A percentile compares a stretch with the other conserved stretches of the same genome.
Evolutionary conservation across 2,888 invertebrate species (phyloP).

Genomic region (Poecilus cupreus): DNA sequence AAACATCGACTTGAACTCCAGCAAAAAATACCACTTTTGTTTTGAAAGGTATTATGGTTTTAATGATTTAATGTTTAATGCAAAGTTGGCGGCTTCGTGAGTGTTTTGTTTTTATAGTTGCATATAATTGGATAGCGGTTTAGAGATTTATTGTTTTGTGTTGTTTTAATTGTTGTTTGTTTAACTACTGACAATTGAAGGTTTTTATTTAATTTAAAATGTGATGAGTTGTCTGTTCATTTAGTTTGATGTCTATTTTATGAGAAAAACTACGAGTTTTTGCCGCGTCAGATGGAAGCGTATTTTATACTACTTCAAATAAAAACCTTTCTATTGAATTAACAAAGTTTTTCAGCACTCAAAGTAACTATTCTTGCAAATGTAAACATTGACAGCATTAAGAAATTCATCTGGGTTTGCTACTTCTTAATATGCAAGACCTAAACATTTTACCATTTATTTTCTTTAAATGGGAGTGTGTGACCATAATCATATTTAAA

Average conservation of each 20-base stretch:
- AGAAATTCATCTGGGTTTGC: too few relatives aligned
- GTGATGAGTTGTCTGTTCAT: not conserved
- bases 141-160: slow-evolving; percentile 12
- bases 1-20: slow-evolving; percentile 3
- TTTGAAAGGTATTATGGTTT: slow-evolving; percentile 35
- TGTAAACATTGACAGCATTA: too few relatives aligned
- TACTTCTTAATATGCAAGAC: not conserved
- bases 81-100: not conserved
- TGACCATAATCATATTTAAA: too few relatives aligned
- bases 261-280: not conserved
- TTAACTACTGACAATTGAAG: not conserved
- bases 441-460: too few relatives aligned
- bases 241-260: not conserved
- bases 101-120: slow-evolving; percentile 19
- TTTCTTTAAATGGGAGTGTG: too few relatives aligned
- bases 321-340: not conserved
- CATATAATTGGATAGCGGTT: slow-evolving; percentile 42
- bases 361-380: too few relatives aligned
- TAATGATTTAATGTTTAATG: slow-evolving; percentile 39
- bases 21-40: slow-evolving; percentile 23
- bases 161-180: slow-evolving; percentile 26
- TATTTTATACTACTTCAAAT: not conserved
- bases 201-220: not conserved
- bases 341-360: too few relatives aligned
- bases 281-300: not conserved